These are phyloP conservation scores for Drosophila lacertosa DNA, from an alignment of 1,140 invertebrate species.

Conservation along the genomic window DNA sequence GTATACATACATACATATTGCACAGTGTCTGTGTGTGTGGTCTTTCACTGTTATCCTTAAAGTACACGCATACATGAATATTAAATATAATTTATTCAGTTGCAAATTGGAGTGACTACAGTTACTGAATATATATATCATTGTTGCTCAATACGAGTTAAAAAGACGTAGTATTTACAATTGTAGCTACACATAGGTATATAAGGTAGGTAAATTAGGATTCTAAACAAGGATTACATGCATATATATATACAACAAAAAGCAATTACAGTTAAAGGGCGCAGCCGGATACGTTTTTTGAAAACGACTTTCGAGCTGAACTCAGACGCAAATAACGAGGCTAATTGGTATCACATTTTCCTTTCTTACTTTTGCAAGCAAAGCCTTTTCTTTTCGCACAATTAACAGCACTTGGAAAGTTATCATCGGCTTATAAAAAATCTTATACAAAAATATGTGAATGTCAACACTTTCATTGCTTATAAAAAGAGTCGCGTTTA, in stretches of 20 bases:
- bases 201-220: constrained; percentile 4
- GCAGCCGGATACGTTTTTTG: constrained; percentile 19
- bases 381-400: constrained; percentile 29
- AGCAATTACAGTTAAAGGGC: constrained; percentile 19
- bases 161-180: constrained; percentile 33
- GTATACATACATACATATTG: constrained; percentile 55
- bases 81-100: constrained; percentile 19
- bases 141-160: constrained; percentile 6
- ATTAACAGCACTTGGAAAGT: constrained; percentile 54
- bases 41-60: constrained; percentile 8
- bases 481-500: constrained; percentile 21
- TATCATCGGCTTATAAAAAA: constrained; percentile 60
- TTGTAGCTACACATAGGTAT: constrained; percentile 20
- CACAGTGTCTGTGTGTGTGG: constrained; percentile 43
- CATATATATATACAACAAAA: constrained; percentile 22
- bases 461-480: constrained; percentile 32
- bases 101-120: constrained; percentile 22
- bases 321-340: constrained; percentile 52
- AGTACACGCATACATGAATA: constrained; percentile 9
- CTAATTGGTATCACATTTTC: constrained; percentile 69
- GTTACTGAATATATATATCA: constrained; percentile 1
- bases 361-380: constrained; percentile 28
- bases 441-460: constrained; percentile 60
- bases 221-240: background rate
- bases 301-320: constrained; percentile 28